These are phyloP conservation scores for Deilephila porcellus DNA, from an alignment of 2,888 invertebrate genomes.

Conservation along the genomic window DNA sequence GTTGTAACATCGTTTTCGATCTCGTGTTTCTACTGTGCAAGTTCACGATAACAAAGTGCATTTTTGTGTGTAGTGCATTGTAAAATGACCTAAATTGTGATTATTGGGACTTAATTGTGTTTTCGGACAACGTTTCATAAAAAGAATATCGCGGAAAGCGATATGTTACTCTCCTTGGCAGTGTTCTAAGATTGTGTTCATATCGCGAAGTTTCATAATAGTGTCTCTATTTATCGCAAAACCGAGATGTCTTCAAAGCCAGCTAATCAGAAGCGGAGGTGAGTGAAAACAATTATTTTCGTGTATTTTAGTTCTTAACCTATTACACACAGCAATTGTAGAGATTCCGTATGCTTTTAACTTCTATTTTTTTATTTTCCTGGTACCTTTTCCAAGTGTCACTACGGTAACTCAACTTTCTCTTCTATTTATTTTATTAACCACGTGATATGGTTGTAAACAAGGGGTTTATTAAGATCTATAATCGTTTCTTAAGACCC, in stretches of 20 bases:
- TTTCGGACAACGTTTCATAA: slow-evolving; percentile 59
- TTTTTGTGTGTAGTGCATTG: slow-evolving; percentile 73
- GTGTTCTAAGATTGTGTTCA: slow-evolving; percentile 84
- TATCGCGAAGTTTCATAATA: slow-evolving; percentile 78
- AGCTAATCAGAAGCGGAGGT: slow-evolving; percentile 90
- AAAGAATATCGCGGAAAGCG: slow-evolving; percentile 68
- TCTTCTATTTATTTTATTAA: slow-evolving; percentile 42
- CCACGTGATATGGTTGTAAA: slow-evolving; percentile 27
- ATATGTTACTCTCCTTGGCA: slow-evolving; percentile 85
- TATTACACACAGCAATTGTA: slow-evolving; percentile 28
- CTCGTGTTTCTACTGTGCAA: slow-evolving; percentile 73
- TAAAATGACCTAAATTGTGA: slow-evolving; percentile 81
- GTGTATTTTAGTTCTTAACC: slow-evolving; percentile 35
- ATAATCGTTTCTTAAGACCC: neutral
- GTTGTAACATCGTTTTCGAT: slow-evolving; percentile 49
- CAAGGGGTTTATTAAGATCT: slow-evolving; percentile 8
- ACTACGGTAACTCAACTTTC: slow-evolving; percentile 50
- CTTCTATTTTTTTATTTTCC: slow-evolving; percentile 46
- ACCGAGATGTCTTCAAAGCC: slow-evolving; percentile 79
- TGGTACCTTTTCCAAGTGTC: slow-evolving; percentile 45
- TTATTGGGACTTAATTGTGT: slow-evolving; percentile 66
- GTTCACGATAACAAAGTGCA: slow-evolving; percentile 78
- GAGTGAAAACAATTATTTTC: slow-evolving; percentile 56
- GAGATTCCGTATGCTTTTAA: slow-evolving; percentile 22
- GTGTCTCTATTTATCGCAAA: slow-evolving; percentile 61